Percentiles rank a stretch among this genome's conserved stretches.
These are phyloP conservation scores for Cheilosia vernalis DNA, from an alignment of 2,888 invertebrate genomes.

Conservation along the genomic window DNA sequence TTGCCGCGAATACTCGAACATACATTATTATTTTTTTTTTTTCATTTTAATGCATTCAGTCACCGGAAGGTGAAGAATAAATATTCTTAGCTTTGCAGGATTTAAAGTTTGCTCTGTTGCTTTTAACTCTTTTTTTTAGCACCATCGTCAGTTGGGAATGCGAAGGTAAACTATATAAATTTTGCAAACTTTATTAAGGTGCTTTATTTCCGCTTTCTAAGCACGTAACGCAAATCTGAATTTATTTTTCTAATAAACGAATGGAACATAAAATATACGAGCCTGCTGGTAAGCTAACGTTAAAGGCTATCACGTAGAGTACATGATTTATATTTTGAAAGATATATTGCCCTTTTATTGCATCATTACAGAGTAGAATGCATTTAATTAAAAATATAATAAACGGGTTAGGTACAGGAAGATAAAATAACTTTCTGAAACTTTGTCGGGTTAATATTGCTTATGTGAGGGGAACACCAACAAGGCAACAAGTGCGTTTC, in stretches of 20 bases:
- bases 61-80: not conserved
- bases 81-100: conserved; percentile 19
- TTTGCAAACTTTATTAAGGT: conserved; percentile 48
- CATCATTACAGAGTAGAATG: conserved; percentile 31
- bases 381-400: conserved; percentile 61
- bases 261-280: conserved; percentile 66
- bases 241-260: conserved; percentile 69
- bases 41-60: not conserved
- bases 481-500: too few species aligned
- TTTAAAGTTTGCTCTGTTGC: conserved; percentile 35
- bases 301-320: conserved; percentile 45
- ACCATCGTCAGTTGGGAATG: not conserved
- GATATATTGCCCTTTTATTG: conserved; percentile 33
- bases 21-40: not conserved
- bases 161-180: conserved; percentile 41
- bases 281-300: conserved; percentile 33
- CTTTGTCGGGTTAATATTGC: not conserved
- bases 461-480: not conserved
- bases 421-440: not conserved
- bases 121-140: conserved; percentile 11
- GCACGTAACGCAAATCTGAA: conserved; percentile 71
- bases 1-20: not conserved
- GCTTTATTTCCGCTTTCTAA: conserved; percentile 61
- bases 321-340: conserved; percentile 40
- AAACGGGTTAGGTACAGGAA: conserved; percentile 24